These are phyloP conservation scores for Odontomachus brunneus DNA, from an alignment of 1,140 invertebrate species.

Conservation along the genomic window DNA sequence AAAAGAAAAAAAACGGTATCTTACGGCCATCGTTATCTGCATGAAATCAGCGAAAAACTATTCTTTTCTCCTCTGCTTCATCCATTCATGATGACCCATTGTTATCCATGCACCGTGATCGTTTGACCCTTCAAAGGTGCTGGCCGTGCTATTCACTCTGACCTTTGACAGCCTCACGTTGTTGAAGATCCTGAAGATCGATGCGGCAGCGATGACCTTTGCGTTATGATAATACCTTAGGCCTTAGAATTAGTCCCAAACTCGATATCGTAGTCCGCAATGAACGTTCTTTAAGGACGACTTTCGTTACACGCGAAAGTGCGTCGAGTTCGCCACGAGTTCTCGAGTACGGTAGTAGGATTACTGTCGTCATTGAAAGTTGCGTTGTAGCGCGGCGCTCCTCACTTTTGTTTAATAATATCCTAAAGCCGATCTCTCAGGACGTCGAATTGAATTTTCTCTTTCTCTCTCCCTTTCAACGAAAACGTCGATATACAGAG, in stretches of 20 bases:
- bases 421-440: no score
- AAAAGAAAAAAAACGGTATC: no score
- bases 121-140: no score
- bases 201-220: constrained; percentile 66
- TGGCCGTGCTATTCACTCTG: constrained; percentile 11
- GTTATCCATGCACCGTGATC: neutral
- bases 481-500: neutral
- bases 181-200: constrained; percentile 53
- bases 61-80: neutral
- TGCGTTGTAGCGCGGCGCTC: constrained; percentile 18
- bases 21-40: neutral
- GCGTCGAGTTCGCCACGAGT: neutral
- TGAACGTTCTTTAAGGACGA: constrained; percentile 28
- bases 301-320: neutral
- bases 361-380: constrained; percentile 26
- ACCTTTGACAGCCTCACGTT: constrained; percentile 66
- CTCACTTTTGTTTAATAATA: no score
- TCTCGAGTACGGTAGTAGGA: neutral
- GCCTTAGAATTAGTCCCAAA: neutral
- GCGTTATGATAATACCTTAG: constrained; percentile 22
- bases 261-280: constrained; percentile 20
- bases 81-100: constrained; percentile 3
- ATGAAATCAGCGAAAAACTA: neutral
- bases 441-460: no score
- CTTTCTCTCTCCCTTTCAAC: neutral